These are phyloP conservation scores for Anticlea derivata DNA, from an alignment of 2,888 invertebrate species.

Conservation along the genomic window DNA sequence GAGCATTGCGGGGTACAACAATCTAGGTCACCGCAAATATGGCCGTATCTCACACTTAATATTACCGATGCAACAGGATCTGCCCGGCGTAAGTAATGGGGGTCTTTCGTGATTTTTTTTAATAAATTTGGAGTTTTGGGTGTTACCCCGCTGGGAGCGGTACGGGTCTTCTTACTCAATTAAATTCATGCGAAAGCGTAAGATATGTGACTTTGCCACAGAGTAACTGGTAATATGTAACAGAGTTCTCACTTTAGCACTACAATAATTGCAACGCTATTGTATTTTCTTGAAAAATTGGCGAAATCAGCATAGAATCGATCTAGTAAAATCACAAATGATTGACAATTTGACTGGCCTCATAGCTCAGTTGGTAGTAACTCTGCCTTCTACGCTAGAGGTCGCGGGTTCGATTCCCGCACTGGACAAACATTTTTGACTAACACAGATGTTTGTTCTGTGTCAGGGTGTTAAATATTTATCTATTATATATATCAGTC, in stretches of 20 bases:
- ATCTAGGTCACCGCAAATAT: constrained; percentile 77
- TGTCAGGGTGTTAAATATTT: too few species aligned
- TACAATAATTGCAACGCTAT: too few species aligned
- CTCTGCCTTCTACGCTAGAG: too few species aligned
- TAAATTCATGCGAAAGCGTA: constrained; percentile 78
- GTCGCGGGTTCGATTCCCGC: too few species aligned
- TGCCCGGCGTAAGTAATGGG: constrained; percentile 77
- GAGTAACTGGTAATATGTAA: background rate
- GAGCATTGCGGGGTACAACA: constrained; percentile 67
- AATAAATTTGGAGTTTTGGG: constrained; percentile 78
- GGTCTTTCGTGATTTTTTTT: constrained; percentile 69
- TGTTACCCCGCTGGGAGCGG: constrained; percentile 76
- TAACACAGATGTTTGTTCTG: too few species aligned
- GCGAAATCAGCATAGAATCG: too few species aligned
- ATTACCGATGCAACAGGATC: constrained; percentile 68
- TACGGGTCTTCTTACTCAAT: constrained; percentile 75
- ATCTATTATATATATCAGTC: too few species aligned
- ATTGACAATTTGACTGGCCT: too few species aligned
- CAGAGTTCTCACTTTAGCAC: background rate
- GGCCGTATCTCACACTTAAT: constrained; percentile 80
- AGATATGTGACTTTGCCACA: constrained; percentile 73
- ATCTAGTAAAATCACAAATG: too few species aligned
- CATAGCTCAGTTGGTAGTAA: too few species aligned
- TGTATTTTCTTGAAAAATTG: background rate
- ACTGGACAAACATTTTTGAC: too few species aligned